Base-by-base conservation (phyloP, 1,140 invertebrate genomes). In the Leptinotarsa lineolata region DNA sequence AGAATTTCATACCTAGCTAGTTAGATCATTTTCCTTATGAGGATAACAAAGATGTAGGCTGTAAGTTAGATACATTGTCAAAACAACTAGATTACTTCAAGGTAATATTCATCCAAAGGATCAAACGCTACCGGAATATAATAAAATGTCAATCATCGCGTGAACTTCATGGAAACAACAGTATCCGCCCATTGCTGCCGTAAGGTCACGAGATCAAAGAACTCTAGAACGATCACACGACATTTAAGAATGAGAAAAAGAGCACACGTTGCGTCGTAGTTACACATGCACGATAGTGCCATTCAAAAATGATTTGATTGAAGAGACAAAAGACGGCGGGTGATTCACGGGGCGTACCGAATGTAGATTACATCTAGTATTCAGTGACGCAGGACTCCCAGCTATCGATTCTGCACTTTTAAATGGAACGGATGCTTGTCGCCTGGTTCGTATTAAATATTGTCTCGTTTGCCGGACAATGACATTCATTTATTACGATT, bases 231-330 rank as follows among this genome's bases (percentile, higher is more conserved):
- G 48, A 4, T 54, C 15, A 18, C 48, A 54, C 15, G 48, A 18
- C 48, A 54, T 54, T 54, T 18, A 18, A 54, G 48, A 54, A 39
- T 39, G 24, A 24, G 24, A 24, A 24, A n/a, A 48, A 4, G n/a
- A 54, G 48, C 15, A 54, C 15, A 54, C 48, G 16, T 54, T 16
- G 15, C 45, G 8, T 46, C 45, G 15, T 46, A 46, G 45, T 54
- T 54, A 54, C 48, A 18, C 16, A 54, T 54, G 48, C 48, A 3
- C 2, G 15, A 54, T 54, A 1, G n/a, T 54, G 48, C 16, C 48
- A 54, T 54, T 54, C 48, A 13, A 5, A 54, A 54, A 54, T 54
- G n/a, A 54, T 54, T 54, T 54, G 48, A 54, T 54, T 54, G 48
- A 54, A n/a, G 16, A 4, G 48, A 54, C 16, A 54, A 54, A 16